These are phyloP conservation scores for Rhombomys opimus DNA, from an alignment of 2,113 vertebrate species.

Conservation along the genomic window DNA sequence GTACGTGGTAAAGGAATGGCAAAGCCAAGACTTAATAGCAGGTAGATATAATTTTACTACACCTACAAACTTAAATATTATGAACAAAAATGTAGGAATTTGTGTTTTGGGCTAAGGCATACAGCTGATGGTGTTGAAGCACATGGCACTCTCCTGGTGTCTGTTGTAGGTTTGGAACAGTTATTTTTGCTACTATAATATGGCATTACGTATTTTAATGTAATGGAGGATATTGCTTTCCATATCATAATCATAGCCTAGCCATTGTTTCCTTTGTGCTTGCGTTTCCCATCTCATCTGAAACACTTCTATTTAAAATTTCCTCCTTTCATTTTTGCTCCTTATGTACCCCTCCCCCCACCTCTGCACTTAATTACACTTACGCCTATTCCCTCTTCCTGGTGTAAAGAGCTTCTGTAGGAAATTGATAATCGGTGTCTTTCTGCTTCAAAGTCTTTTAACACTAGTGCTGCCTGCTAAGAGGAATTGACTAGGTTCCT, in stretches of 20 bases:
- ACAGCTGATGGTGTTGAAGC: background rate
- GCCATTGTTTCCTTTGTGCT: slow-evolving; percentile 40
- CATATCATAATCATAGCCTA: background rate
- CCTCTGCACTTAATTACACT: background rate
- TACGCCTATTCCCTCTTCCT: slow-evolving; percentile 56
- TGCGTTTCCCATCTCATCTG: slow-evolving; percentile 51
- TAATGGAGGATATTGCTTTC: background rate
- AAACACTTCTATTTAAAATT: slow-evolving; percentile 45
- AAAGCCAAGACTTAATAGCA: background rate
- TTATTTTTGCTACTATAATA: slow-evolving; percentile 51
- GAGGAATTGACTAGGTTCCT: slow-evolving; percentile 80
- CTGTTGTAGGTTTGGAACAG: background rate
- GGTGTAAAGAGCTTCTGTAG: slow-evolving; percentile 78
- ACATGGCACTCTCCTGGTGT: background rate
- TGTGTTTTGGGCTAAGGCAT: background rate
- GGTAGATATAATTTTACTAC: background rate
- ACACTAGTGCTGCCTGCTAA: slow-evolving; percentile 75
- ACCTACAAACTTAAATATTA: slow-evolving; percentile 16
- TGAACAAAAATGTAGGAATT: background rate
- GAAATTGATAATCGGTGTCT: slow-evolving; percentile 80
- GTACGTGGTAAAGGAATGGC: background rate
- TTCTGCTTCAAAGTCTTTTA: slow-evolving; percentile 79
- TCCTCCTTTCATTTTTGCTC: slow-evolving; percentile 54
- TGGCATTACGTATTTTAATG: background rate
- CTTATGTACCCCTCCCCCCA: background rate